Percentiles rank a stretch among this genome's conserved stretches.
Conservation (phyloP, 2,888 invertebrate genomes). For the Ophion slaviceki region DNA sequence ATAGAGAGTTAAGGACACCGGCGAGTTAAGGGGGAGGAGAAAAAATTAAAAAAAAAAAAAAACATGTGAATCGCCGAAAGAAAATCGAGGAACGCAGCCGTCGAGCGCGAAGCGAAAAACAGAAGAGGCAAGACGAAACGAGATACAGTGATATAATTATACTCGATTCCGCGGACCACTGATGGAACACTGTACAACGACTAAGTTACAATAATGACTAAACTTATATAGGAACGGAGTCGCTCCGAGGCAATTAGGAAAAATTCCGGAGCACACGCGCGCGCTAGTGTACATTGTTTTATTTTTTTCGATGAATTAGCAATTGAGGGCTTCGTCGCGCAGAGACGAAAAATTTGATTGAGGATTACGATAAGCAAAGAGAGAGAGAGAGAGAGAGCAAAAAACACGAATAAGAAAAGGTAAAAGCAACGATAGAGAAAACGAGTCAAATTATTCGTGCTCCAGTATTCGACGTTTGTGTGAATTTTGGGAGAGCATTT, state of each 20-base stretch:
- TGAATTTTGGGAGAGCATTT: slow-evolving; percentile 2
- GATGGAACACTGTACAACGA: slow-evolving; percentile 79
- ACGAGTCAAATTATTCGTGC: not conserved
- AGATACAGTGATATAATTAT: slow-evolving; percentile 67
- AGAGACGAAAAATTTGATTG: slow-evolving; percentile 55
- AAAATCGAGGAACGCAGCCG: slow-evolving; percentile 26
- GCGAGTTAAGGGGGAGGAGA: slow-evolving; percentile 14
- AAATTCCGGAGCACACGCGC: not conserved
- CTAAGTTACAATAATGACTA: slow-evolving; percentile 80
- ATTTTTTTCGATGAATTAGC: slow-evolving; percentile 44
- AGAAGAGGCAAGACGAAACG: slow-evolving; percentile 52
- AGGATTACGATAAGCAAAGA: slow-evolving; percentile 38
- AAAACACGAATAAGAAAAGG: not conserved
- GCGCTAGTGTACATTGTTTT: slow-evolving; percentile 44
- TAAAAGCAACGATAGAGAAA: not conserved
- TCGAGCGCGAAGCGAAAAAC: slow-evolving; percentile 43
- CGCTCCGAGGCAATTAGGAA: not conserved
- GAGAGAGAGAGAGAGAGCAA: not conserved
- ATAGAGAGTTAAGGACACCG: slow-evolving; percentile 48
- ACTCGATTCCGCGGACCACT: slow-evolving; percentile 80
- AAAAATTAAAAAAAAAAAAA: slow-evolving; percentile 37
- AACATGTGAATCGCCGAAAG: slow-evolving; percentile 15
- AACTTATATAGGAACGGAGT: slow-evolving; percentile 56
- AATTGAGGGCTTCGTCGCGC: slow-evolving; percentile 42
- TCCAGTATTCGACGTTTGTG: not conserved